Evolutionary conservation across 1,140 invertebrate species (phyloP).

Genomic region (Apolygus lucorum): DNA sequence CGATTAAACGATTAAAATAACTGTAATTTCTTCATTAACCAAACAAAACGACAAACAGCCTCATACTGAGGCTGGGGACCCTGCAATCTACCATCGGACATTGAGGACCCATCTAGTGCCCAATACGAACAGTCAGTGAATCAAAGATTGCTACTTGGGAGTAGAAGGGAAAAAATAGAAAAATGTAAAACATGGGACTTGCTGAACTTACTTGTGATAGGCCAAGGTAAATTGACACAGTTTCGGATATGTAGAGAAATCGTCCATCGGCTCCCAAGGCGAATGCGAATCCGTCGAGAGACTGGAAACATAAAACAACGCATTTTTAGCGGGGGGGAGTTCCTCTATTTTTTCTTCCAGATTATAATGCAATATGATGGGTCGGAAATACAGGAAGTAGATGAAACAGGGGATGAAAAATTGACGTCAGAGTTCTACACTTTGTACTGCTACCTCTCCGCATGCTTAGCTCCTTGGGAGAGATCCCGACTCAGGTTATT

Average conservation of each 20-base stretch:
- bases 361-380: neutral
- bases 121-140: too few relatives aligned
- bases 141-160: too few relatives aligned
- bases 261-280: slow-evolving; percentile 88
- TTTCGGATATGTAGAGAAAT: slow-evolving; percentile 97
- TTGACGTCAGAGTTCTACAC: neutral
- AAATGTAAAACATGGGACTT: neutral
- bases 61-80: too few relatives aligned
- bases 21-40: too few relatives aligned
- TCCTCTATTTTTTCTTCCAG: neutral
- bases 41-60: too few relatives aligned
- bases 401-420: neutral
- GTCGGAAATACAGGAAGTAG: too few relatives aligned
- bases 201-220: slow-evolving; percentile 79
- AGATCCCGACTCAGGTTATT: too few relatives aligned
- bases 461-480: too few relatives aligned
- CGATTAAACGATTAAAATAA: too few relatives aligned
- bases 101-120: too few relatives aligned
- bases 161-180: neutral
- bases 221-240: slow-evolving; percentile 96
- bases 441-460: neutral
- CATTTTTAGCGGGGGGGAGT: neutral
- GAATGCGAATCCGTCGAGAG: slow-evolving; percentile 92
- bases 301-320: slow-evolving; percentile 63
- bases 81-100: too few relatives aligned